Base-by-base conservation (phyloP, 2,888 invertebrate species). In the Gerris lacustris region DNA sequence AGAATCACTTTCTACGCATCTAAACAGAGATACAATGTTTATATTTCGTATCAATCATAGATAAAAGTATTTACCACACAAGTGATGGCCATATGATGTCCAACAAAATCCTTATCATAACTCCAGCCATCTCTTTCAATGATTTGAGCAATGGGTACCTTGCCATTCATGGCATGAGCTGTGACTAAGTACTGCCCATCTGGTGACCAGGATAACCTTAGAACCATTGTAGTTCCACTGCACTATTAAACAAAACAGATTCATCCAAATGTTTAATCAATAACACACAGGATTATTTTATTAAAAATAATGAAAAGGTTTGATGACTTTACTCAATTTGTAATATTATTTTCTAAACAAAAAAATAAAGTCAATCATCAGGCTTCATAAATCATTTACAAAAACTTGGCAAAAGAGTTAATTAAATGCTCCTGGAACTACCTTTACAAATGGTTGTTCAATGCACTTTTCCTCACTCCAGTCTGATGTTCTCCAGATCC, bases 81-180 rank as follows among this genome's bases (percentile, higher is more conserved):
- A 5, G 96, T 96, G 63, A 98, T 92, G 18, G 97, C 97, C 83
- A 97, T 97, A 73, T 96, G 84, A 80, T 98, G 98, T 0, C 99
- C 99, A 15, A 98, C 98, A 81, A 97, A 96, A 84, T 99, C 98
- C 80, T 94, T 92, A 78, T 94, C 93, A 75, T 91, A 90, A 72
- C 90, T 88, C 96, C 97, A 99, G 6, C 92, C 93, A 78, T 93
- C 92, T 11, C 98, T 83, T 80, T 93, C 92, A 67, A 99, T 92
- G 75, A 99, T 96, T 81, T 96, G 95, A 1, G 98, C 96, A 0
- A 96, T 96, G 0, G 98, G 97, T 0, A 96, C 97, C 9, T 94
- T 93, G 69, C 96, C 96, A 80, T 99, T 99, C 93, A 96, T 97
- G 0, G 98, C 96, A 83, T 98, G 96, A 4, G 99, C 97, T 0